Base-by-base conservation (phyloP, 1,140 invertebrate species). In the Meteorus sp. region DNA sequence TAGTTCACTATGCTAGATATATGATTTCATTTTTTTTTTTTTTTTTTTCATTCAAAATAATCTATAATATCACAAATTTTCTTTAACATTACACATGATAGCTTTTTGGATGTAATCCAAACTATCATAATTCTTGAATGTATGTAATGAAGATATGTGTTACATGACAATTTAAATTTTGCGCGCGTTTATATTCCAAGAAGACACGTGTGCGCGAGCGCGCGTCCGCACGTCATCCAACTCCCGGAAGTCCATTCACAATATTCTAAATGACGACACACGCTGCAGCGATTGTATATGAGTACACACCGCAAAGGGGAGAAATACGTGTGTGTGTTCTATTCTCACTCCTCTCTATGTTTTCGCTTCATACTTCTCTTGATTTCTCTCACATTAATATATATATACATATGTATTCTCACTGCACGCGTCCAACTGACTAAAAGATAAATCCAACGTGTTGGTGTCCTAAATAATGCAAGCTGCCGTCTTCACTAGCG, bases 381-480 rank as follows among this genome's bases (percentile, higher is more conserved):
- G n/a, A n/a, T n/a, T n/a, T n/a, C n/a, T n/a, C n/a, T n/a, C n/a
- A n/a, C n/a, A n/a, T n/a, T n/a, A n/a, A n/a, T n/a, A n/a, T n/a
- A n/a, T n/a, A n/a, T n/a, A n/a, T n/a, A n/a, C n/a, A n/a, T n/a
- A n/a, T 43, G 13, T 15, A 22, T 41, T 9, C 15, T 8, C 13
- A 6, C 27, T 29, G 4, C 27, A 45, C 19, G 27, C 17, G 41
- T 45, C 43, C 20, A 50, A n/a, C n/a, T n/a, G n/a, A n/a, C n/a
- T n/a, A n/a, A n/a, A n/a, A 63, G 65, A 70, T 70, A 70, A 70
- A 70, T 68, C 61, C 63, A 48, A 64, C 56, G 61, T 53, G 45
- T n/a, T 61, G 64, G 57, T 71, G 67, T 64, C 68, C 70, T 71
- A 71, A 73, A 74, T 76, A 76, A 75, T 71, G 62, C 55, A 56